Evolutionary conservation across 2,888 invertebrate genomes (phyloP), one percentile per base, ranked within the genome.

Genomic region (Siphlonurus alternatus): DNA sequence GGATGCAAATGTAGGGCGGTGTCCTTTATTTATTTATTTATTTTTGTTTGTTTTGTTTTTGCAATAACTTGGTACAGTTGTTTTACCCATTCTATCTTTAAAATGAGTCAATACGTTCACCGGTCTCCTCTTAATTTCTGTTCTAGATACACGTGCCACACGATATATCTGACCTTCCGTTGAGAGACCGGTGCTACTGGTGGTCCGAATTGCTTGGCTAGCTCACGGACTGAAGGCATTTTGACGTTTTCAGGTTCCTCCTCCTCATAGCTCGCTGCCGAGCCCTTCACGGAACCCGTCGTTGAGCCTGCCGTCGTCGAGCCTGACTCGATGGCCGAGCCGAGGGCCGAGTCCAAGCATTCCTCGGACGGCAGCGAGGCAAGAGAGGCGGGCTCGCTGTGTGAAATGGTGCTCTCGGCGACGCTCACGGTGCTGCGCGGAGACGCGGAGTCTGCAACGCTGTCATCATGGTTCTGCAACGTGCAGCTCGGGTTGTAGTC

Each of bases 401-500:
- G 38, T 38, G n/a, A n/a, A n/a, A 38, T 38, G 7, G 38, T 38
- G 15, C 15, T 15, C 38, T 10, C 38, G 38, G 5, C 15, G 7
- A 15, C 15, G 15, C 15, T 15, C 38, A 38, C 38, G 38, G 5
- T 15, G 15, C 7, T 15, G 15, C 5, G 5, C 7, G 38, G 38
- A 38, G 38, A 38, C 5, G 5, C 38, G 7, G 5, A 15, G 15
- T 5, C 38, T 38, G 15, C 38, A 5, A 38, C 38, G 38, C 38
- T 38, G 5, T 38, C 38, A 10, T 38, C 38, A 38, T 38, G 5
- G 38, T 38, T 38, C 38, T 38, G 38, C 15, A 38, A 38, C 15
- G 15, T 38, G 38, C 20, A 18, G 7, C 5, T 22, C 20, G 20
- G 56, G n/a, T 56, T n/a, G 20, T 7, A 79, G 77, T 64, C 76